Base-by-base conservation (phyloP, 2,113 vertebrate species). In the Microtus richardsoni region DNA sequence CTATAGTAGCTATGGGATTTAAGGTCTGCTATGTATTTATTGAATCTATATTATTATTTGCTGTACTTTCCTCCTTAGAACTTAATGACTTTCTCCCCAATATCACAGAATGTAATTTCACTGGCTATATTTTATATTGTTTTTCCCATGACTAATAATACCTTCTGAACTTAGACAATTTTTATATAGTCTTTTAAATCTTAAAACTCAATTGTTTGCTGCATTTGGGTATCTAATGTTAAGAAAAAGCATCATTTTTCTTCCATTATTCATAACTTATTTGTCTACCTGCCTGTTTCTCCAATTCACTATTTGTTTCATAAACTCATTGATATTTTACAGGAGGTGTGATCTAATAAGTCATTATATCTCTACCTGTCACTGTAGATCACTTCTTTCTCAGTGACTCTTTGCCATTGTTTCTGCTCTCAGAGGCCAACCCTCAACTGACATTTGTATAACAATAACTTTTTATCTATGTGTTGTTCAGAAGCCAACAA, bases 281-380 rank as follows among this genome's bases (percentile, higher is more conserved):
- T 71, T 73, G 30, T 17, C 17, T 47, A 21, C 0, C 13, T 87
- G 39, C 3, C 41, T 58, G 47, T 92, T 95, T 91, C 64, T 33
- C 36, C 28, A 49, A 60, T 88, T 94, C 21, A 66, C 82, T 93
- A 19, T 58, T 91, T 95, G 93, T 22, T 79, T 66, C 24, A 68
- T 91, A 24, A 86, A 66, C 19, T 70, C 96, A 85, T 28, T 92
- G 52, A 11, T 39, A 39, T 94, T 88, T 19, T 49, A 13, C 2
- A 77, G 21, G 68, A 39, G 30, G 5, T 68, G 44, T 4, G 77
- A 52, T 58, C 44, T 86, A 44, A 4, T 28, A n/a, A 17, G 70
- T 14, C 10, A 30, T 16, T 30, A 77, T 52, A 74, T 84, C 5
- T 14, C 33, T 36, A 66, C 12, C 19, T 64, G 74, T 77, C 62